Percentiles rank a stretch among this genome's conserved stretches.
phyloP scores from a whole-genome alignment of 1,140 invertebrate genomes.

The Tetranychus urticae region DNA sequence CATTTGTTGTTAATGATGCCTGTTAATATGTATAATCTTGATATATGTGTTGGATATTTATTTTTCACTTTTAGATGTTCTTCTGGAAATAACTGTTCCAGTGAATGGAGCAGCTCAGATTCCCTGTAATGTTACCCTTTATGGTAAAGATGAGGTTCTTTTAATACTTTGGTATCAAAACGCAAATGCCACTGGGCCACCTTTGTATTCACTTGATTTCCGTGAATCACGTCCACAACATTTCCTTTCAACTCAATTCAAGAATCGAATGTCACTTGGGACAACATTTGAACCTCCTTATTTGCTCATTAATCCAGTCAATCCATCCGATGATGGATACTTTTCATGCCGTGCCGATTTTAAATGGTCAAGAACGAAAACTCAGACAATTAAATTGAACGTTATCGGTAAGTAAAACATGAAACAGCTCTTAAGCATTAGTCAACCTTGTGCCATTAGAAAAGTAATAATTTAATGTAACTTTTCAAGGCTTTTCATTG shows the following conservation, averaged over 20 bases:
- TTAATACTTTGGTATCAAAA: not conserved
- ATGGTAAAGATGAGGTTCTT: not conserved
- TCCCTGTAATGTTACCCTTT: not conserved
- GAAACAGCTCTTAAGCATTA: not conserved
- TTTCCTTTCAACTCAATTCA: not conserved
- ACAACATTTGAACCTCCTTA: not conserved
- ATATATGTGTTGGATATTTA: not conserved
- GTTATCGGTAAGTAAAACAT: not conserved
- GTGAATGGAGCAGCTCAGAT: not conserved
- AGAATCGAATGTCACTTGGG: not conserved
- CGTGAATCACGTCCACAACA: not conserved
- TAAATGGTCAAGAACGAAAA: slow-evolving; percentile 4
- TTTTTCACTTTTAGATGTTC: not conserved
- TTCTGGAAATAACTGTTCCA: not conserved
- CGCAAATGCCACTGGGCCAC: not conserved
- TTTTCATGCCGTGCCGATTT: not conserved
- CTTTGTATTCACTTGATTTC: not conserved
- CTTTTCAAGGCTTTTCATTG: no score
- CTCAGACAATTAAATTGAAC: not conserved
- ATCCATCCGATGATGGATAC: not conserved
- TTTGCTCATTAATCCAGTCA: not conserved
- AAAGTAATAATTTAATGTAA: no score
- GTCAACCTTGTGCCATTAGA: no score
- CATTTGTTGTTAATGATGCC: no score
- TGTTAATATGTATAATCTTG: no score